Percentiles rank a stretch among this genome's conserved stretches.
These are phyloP conservation scores for Heloderma charlesbogerti DNA, from an alignment of 2,113 vertebrate genomes.

Conservation along the genomic window DNA sequence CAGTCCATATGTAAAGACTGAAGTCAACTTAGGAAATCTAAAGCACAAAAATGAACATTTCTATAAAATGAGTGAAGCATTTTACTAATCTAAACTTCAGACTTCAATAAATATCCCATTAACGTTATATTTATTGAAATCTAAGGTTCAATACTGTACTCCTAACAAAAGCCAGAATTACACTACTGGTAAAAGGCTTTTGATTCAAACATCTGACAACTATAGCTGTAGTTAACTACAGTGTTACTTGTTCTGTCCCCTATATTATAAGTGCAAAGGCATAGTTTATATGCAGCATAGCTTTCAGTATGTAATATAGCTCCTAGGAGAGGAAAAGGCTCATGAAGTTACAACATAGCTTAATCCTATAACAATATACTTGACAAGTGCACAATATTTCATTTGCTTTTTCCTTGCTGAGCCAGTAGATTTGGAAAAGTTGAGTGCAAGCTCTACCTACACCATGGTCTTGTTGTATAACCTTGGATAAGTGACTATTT, in stretches of 20 bases:
- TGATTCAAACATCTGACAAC: not conserved
- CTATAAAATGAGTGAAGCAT: not conserved
- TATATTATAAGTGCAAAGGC: conserved; percentile 25
- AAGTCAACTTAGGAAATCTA: not conserved
- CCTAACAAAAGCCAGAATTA: not conserved
- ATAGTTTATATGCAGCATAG: not conserved
- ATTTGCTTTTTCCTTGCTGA: not conserved
- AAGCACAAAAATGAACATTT: not conserved
- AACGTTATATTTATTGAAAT: not conserved
- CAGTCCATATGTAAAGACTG: not conserved
- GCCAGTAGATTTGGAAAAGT: not conserved
- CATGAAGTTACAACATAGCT: not conserved
- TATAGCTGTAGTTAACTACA: not conserved
- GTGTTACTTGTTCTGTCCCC: not conserved
- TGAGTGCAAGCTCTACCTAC: not conserved
- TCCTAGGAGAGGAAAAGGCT: not conserved
- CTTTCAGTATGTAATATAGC: not conserved
- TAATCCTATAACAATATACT: not conserved
- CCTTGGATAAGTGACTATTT: not conserved
- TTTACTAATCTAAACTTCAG: not conserved
- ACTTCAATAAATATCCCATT: not conserved
- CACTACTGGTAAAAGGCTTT: not conserved
- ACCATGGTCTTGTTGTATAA: not conserved
- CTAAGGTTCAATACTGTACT: not conserved
- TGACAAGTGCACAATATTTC: not conserved